Percentiles rank a stretch among this genome's conserved stretches.
Evolutionary conservation across 2,888 invertebrate species (phyloP).

Genomic region (Rhagium mordax): DNA sequence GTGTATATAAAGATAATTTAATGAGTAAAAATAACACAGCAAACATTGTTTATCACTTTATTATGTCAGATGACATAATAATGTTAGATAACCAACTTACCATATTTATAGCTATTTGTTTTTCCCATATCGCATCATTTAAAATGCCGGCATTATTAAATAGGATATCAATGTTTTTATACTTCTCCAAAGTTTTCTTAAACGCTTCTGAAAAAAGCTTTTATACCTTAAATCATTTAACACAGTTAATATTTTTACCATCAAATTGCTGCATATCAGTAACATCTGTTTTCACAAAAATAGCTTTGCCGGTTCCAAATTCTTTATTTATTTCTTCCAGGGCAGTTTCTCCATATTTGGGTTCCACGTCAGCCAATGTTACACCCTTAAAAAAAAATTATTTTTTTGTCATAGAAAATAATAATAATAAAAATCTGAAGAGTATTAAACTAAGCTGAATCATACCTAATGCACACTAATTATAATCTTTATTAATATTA

Average conservation of each 20-base stretch:
- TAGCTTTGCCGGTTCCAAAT: slow-evolving; percentile 51
- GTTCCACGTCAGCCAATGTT: slow-evolving; percentile 52
- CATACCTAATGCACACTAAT: no score
- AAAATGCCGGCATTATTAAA: slow-evolving; percentile 52
- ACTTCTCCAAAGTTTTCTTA: slow-evolving; percentile 47
- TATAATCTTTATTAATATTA: no score
- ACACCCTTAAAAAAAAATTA: slow-evolving; percentile 47
- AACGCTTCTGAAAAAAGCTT: slow-evolving; percentile 49
- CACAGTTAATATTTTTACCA: slow-evolving; percentile 37
- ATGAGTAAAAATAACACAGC: no score
- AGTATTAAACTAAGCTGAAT: no score
- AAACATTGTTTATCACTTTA: no score
- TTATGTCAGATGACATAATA: no score
- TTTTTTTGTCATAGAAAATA: no score
- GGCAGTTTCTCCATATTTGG: slow-evolving; percentile 41
- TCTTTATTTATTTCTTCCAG: slow-evolving; percentile 45
- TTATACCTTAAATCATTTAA: neutral
- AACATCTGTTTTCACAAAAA: slow-evolving; percentile 54
- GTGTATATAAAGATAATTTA: no score
- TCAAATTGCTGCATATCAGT: slow-evolving; percentile 49
- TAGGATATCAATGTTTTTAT: slow-evolving; percentile 49
- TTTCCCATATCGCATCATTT: slow-evolving; percentile 48
- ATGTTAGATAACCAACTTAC: slow-evolving; percentile 38
- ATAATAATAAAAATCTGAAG: no score
- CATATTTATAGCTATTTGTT: slow-evolving; percentile 50